Percentiles rank a stretch among this genome's conserved stretches.
phyloP scores from a whole-genome alignment of 1,140 invertebrate species.

The Lepeophtheirus salmonis region DNA sequence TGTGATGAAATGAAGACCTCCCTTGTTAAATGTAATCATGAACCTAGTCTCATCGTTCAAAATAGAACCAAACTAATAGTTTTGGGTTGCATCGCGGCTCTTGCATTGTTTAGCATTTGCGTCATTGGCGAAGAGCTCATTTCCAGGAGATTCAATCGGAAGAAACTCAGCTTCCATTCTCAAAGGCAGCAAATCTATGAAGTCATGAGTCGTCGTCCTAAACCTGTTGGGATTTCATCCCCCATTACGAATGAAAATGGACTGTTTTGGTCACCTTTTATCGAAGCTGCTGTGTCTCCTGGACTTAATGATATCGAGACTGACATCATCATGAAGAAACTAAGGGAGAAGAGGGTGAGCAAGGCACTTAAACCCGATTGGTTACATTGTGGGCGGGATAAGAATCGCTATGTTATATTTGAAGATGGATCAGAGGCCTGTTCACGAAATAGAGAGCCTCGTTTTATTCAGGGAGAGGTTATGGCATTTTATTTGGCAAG shows the following conservation, averaged over 20 bases:
- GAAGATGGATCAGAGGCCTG: background rate
- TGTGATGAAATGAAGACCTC: too few species aligned
- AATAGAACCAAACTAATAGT: background rate
- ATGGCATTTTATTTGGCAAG: conserved; percentile 9
- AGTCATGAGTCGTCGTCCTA: too few species aligned
- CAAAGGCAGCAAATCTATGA: too few species aligned
- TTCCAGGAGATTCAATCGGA: background rate
- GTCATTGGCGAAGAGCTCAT: background rate
- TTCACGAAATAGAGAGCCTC: background rate
- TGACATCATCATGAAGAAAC: background rate
- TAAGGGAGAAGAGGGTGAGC: background rate
- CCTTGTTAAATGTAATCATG: too few species aligned
- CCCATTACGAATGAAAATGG: background rate
- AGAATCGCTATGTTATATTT: background rate
- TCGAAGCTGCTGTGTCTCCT: background rate
- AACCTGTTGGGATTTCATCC: too few species aligned
- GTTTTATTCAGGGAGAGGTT: conserved; percentile 6
- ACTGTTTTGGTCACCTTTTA: background rate
- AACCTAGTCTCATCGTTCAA: too few species aligned
- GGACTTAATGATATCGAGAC: background rate
- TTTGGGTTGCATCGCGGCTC: background rate
- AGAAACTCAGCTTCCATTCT: too few species aligned
- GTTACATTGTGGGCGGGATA: conserved; percentile 5
- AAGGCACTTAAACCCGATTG: background rate
- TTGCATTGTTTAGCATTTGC: background rate